Evolutionary conservation across 1,140 invertebrate species (phyloP).

Genomic region (Babylonia areolata): DNA sequence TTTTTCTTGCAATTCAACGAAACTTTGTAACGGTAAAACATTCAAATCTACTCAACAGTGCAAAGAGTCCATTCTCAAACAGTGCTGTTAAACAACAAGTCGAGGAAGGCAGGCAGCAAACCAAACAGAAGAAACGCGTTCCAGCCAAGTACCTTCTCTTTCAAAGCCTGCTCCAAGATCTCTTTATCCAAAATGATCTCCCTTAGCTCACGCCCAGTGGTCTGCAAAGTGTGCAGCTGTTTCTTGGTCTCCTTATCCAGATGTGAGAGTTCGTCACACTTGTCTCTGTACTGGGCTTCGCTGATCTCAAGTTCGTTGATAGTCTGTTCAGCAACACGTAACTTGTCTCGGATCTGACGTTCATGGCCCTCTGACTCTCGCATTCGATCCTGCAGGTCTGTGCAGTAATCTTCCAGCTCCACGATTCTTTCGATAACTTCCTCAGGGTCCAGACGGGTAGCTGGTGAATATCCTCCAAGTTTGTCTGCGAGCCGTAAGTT

Average conservation of each 20-base stretch:
- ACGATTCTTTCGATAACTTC: constrained; percentile 52
- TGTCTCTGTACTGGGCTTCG: constrained; percentile 61
- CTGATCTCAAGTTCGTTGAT: constrained; percentile 65
- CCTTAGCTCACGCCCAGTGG: constrained; percentile 62
- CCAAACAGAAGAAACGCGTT: constrained; percentile 56
- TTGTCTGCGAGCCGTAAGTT: constrained; percentile 53
- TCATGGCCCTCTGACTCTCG: constrained; percentile 61
- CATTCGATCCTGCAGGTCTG: constrained; percentile 63
- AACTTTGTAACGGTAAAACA: no score
- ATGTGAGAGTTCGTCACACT: constrained; percentile 54
- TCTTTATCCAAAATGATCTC: constrained; percentile 69
- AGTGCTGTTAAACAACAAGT: background rate
- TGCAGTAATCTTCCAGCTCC: constrained; percentile 62
- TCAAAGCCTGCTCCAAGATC: constrained; percentile 58
- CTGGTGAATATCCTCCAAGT: constrained; percentile 43
- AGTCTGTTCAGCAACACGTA: constrained; percentile 65
- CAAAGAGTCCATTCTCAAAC: background rate
- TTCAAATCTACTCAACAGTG: background rate
- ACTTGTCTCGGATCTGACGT: constrained; percentile 61
- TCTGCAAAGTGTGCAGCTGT: constrained; percentile 55
- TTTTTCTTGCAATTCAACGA: no score
- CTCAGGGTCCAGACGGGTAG: constrained; percentile 46
- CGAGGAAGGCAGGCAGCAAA: background rate
- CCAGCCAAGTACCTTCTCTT: constrained; percentile 65
- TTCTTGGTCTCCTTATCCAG: constrained; percentile 58